These are phyloP conservation scores for Arion vulgaris DNA, from an alignment of 1,140 invertebrate species.

Conservation along the genomic window DNA sequence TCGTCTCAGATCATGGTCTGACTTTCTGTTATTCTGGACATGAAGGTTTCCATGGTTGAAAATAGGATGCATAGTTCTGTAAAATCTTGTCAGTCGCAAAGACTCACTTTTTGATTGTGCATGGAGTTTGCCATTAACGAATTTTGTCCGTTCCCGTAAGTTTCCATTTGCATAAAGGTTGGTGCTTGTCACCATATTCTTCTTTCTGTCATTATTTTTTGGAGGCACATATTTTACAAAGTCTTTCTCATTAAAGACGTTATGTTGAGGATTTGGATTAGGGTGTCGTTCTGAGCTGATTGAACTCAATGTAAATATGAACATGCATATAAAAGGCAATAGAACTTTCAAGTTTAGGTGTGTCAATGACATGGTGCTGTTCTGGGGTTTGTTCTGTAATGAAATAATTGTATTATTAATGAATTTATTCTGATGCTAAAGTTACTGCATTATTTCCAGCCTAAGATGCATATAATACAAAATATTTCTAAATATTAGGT, in stretches of 20 bases:
- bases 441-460: no score
- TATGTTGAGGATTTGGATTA: background rate
- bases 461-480: no score
- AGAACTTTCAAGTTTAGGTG: background rate
- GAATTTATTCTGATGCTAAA: no score
- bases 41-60: background rate
- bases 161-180: background rate
- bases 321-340: background rate
- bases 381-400: background rate
- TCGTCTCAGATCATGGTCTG: background rate
- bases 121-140: background rate
- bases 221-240: background rate
- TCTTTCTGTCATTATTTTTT: background rate
- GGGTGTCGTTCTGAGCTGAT: background rate
- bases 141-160: background rate
- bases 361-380: background rate
- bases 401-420: no score
- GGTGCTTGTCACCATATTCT: background rate
- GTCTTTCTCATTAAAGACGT: background rate
- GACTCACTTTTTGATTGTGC: background rate
- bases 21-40: background rate
- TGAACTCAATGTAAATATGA: background rate
- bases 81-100: background rate
- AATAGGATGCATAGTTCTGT: background rate
- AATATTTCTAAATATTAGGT: no score